Evolutionary conservation across 2,113 vertebrate species (phyloP).

Genomic region (Phrynosoma blainvillii): DNA sequence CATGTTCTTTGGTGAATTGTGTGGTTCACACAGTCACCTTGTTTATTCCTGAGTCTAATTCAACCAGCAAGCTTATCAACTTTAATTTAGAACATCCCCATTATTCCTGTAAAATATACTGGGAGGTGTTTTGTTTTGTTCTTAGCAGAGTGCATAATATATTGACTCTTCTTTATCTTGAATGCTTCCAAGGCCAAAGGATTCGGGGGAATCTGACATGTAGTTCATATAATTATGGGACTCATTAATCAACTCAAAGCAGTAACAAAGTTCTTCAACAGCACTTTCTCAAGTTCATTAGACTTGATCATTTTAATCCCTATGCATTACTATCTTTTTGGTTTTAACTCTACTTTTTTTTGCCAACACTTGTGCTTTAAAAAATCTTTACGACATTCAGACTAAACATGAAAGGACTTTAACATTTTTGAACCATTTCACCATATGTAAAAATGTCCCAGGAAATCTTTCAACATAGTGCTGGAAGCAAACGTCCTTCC

Average conservation of each 20-base stretch:
- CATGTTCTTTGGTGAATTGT: not conserved
- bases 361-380: not conserved
- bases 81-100: not conserved
- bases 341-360: not conserved
- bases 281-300: not conserved
- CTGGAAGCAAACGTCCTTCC: not conserved
- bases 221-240: not conserved
- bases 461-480: not conserved
- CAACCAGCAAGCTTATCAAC: not conserved
- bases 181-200: not conserved
- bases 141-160: not conserved
- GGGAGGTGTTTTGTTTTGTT: not conserved
- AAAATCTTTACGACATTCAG: not conserved
- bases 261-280: not conserved
- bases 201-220: not conserved
- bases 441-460: not conserved
- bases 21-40: not conserved
- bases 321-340: not conserved
- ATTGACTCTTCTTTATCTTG: not conserved
- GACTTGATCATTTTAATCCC: not conserved
- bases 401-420: not conserved
- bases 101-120: not conserved
- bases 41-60: not conserved
- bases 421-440: too few species aligned
- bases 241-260: not conserved